Percentiles rank a stretch among this genome's conserved stretches.
These are phyloP conservation scores for Pristionchus mayeri DNA, from an alignment of 2,888 invertebrate species.

Conservation along the genomic window DNA sequence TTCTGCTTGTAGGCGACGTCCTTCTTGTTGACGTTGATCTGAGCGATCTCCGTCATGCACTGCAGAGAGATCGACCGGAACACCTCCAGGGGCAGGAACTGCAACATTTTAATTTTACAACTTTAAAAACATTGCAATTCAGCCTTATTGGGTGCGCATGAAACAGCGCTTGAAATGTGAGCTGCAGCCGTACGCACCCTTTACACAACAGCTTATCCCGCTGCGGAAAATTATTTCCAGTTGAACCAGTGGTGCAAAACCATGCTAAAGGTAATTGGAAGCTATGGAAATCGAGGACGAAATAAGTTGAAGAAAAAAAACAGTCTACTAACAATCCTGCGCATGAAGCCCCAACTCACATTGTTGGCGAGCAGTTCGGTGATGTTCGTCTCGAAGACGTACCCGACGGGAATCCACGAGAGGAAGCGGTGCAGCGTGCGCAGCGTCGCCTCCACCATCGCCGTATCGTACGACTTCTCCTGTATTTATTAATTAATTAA, in stretches of 20 bases:
- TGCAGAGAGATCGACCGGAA: constrained; percentile 98
- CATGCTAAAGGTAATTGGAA: neutral
- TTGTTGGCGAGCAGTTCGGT: constrained; percentile 88
- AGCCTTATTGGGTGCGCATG: too few species aligned
- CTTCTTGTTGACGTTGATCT: constrained; percentile 67
- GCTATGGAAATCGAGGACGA: neutral
- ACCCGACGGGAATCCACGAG: constrained; percentile 99
- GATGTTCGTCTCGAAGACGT: constrained; percentile 98
- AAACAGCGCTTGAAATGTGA: too few species aligned
- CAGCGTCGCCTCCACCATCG: constrained; percentile 93
- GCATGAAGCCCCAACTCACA: too few species aligned
- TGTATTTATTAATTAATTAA: too few species aligned
- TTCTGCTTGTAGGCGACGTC: constrained; percentile 89
- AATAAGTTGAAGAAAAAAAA: too few species aligned
- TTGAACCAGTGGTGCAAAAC: too few species aligned
- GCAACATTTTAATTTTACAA: constrained; percentile 63
- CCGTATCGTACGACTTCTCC: constrained; percentile 97
- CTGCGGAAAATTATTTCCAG: too few species aligned
- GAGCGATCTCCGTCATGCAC: constrained; percentile 95
- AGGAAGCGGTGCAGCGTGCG: constrained; percentile 96
- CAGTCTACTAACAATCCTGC: too few species aligned
- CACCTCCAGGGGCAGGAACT: constrained; percentile 95
- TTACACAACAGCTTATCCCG: too few species aligned
- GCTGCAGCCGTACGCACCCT: too few species aligned
- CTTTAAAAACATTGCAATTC: too few species aligned